Evolutionary conservation across 2,113 vertebrate species (phyloP), one percentile per base, ranked within the genome.

Genomic region (Pomatorhinus ruficollis): DNA sequence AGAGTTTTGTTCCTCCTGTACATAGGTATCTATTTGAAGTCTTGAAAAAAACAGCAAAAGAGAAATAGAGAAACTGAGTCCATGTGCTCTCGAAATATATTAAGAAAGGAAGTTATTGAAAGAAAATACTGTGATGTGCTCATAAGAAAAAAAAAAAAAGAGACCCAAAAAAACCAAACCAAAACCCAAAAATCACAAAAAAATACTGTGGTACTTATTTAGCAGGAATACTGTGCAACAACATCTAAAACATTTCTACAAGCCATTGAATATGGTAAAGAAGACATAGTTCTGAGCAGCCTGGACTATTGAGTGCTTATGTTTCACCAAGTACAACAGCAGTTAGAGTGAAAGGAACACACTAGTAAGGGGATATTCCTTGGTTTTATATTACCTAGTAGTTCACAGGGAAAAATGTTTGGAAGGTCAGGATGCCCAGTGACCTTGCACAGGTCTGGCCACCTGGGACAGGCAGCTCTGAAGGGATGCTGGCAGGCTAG

Each of bases 371-470:
- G 12, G 9, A 54, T 74, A 39, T 53, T 15, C 7, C 77, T 79
- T 69, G 60, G 24, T 60, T 87, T 28, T 56, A 33, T 61, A 33
- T 61, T 87, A 52, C 11, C 7, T 44, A 61, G 28, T 8, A n/a
- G 37, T 12, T 72, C 15, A 21, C 12, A 57, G 4, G 18, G 28
- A 91, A 76, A 85, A 22, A 25, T 53, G 4, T 57, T 64, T 53
- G 61, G 53, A 79, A 64, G 20, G 6, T 64, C 22, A 69, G 20
- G 50, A 22, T 6, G 6, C 24, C 28, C 14, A 40, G 1, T 53
- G 31, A 12, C 12, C 15, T 81, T 63, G 14, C 17, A 17, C 0
- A 0, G 28, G 25, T 21, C 50, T 35, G 50, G 31, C 8, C 42
- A 66, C 14, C 63, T 68, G 28, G 49, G 57, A 56, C 37, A 42